A percentile compares a stretch with the other conserved stretches of the same genome.
Conservation (phyloP, 2,113 vertebrate genomes). For the Otis tarda region DNA sequence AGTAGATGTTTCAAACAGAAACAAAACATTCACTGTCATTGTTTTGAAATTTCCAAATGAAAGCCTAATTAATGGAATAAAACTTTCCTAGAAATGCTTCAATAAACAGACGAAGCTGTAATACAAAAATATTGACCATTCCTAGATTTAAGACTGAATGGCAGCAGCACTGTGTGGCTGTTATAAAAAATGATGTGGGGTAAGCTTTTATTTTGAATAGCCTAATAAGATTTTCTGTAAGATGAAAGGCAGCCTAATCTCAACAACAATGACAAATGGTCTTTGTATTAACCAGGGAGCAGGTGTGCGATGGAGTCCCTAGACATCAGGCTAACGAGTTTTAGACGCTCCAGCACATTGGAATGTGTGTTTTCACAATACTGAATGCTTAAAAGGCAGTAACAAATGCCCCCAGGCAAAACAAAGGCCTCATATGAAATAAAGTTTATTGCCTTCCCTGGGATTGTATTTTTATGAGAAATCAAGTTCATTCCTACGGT, state of each 20-base stretch:
- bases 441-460: not conserved
- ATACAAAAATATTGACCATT: not conserved
- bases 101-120: not conserved
- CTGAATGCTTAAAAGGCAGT: not conserved
- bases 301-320: not conserved
- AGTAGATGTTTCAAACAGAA: not conserved
- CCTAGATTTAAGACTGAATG: not conserved
- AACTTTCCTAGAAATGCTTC: not conserved
- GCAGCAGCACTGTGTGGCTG: not conserved
- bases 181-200: not conserved
- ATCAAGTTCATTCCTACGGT: not conserved
- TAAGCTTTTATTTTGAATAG: not conserved
- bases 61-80: not conserved
- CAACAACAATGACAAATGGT: not conserved
- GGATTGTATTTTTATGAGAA: not conserved
- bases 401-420: not conserved
- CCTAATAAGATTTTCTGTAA: not conserved
- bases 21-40: not conserved
- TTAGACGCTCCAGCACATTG: not conserved
- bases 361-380: not conserved
- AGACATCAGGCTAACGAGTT: not conserved
- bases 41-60: not conserved
- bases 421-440: not conserved
- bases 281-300: not conserved
- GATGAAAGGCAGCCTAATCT: constrained; percentile 11